Conservation (phyloP, 2,113 vertebrate species). For the Donacobius atricapilla region DNA sequence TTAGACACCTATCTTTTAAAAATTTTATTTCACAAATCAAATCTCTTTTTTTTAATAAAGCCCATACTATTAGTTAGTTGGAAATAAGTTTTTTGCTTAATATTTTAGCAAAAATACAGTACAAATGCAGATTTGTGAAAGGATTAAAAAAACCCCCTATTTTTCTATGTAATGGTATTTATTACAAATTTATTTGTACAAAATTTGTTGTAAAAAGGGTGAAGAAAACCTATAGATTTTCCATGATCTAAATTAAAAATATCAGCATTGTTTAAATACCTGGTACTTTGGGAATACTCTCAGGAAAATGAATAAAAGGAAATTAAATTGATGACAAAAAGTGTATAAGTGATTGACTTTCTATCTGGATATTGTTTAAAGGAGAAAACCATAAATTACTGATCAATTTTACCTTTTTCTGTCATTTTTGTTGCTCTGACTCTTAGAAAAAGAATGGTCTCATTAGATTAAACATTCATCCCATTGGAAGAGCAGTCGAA, state of each 20-base stretch:
- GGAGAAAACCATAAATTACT: neutral
- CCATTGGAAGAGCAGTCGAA: neutral
- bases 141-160: accelerated
- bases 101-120: neutral
- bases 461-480: neutral
- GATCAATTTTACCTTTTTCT: neutral
- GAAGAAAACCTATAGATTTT: neutral
- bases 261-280: neutral
- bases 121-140: neutral
- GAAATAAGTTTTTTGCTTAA: neutral
- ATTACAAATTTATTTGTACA: neutral
- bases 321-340: neutral
- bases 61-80: neutral
- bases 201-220: neutral
- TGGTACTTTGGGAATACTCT: neutral
- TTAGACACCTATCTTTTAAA: neutral
- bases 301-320: neutral
- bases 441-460: neutral
- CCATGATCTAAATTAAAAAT: neutral
- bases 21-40: neutral
- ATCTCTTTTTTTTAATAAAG: neutral
- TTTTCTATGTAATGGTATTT: neutral
- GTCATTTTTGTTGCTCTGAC: neutral
- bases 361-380: neutral
- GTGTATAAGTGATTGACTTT: neutral